These are phyloP conservation scores for Orchesellides sinensis DNA, from an alignment of 2,888 invertebrate species.

Conservation along the genomic window DNA sequence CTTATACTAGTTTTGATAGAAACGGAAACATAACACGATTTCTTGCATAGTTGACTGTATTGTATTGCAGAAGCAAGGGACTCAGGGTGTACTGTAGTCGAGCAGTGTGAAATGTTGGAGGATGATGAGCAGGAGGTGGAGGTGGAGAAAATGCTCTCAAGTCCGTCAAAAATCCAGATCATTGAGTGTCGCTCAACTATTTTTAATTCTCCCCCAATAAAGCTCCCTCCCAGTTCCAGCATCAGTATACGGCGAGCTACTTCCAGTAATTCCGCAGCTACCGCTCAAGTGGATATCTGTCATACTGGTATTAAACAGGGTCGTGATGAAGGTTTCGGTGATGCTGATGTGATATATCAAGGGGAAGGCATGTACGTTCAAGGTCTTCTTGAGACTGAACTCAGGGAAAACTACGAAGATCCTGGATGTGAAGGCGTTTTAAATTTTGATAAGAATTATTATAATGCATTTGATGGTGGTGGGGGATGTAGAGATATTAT, in stretches of 20 bases:
- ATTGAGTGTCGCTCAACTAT: slow-evolving; percentile 15
- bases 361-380: too few species aligned
- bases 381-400: too few species aligned
- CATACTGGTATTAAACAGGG: too few species aligned
- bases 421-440: background rate
- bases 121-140: slow-evolving; percentile 28
- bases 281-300: too few species aligned
- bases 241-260: too few species aligned
- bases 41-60: slow-evolving; percentile 9
- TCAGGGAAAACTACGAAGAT: too few species aligned
- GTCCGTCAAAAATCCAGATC: slow-evolving; percentile 19
- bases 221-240: background rate
- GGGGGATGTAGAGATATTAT: background rate
- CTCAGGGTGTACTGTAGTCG: background rate
- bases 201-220: background rate
- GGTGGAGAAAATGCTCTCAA: background rate
- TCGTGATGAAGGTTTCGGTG: too few species aligned
- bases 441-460: background rate
- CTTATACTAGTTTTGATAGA: background rate
- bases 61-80: slow-evolving; percentile 33
- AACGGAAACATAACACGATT: too few species aligned
- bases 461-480: slow-evolving; percentile 13
- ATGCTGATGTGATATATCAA: too few species aligned
- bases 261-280: too few species aligned
- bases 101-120: background rate